Percentiles rank a stretch among this genome's conserved stretches.
phyloP scores from a whole-genome alignment of 2,888 invertebrate genomes.

The Incurvaria masculella region DNA sequence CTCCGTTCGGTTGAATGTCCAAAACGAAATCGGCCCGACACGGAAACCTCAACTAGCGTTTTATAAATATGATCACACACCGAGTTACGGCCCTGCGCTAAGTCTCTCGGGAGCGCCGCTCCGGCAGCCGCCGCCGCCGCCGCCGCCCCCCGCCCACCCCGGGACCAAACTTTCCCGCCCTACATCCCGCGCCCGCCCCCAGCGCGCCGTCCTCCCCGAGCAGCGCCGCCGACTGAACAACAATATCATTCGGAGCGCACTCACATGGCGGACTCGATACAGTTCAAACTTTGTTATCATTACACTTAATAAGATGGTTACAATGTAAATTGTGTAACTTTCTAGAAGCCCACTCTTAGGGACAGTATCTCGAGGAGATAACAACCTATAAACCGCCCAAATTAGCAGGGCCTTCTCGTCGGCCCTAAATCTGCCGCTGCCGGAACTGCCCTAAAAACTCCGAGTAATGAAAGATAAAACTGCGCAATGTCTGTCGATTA shows the following conservation, averaged over 20 bases:
- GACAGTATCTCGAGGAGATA: neutral
- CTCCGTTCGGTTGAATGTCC: too few relatives aligned
- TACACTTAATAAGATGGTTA: too few relatives aligned
- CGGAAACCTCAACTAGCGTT: too few relatives aligned
- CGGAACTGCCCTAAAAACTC: slow-evolving; percentile 39
- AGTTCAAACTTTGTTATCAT: too few relatives aligned
- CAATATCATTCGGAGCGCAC: neutral
- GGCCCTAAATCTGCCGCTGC: slow-evolving; percentile 11
- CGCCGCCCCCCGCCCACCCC: neutral
- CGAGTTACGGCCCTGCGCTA: neutral
- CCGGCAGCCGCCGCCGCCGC: neutral
- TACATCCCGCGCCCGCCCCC: neutral
- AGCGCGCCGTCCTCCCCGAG: neutral
- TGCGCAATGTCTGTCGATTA: slow-evolving; percentile 32
- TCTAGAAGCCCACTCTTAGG: too few relatives aligned
- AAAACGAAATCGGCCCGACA: too few relatives aligned
- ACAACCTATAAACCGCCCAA: neutral
- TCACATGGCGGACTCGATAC: neutral
- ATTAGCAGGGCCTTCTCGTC: neutral
- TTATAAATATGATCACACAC: too few relatives aligned
- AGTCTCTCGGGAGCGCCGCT: neutral
- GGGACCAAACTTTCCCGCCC: neutral
- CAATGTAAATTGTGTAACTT: too few relatives aligned
- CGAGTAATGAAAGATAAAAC: slow-evolving; percentile 49
- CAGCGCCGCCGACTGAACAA: neutral